Conservation (phyloP, 1,140 invertebrate genomes). For the Meloidogyne hapla region DNA sequence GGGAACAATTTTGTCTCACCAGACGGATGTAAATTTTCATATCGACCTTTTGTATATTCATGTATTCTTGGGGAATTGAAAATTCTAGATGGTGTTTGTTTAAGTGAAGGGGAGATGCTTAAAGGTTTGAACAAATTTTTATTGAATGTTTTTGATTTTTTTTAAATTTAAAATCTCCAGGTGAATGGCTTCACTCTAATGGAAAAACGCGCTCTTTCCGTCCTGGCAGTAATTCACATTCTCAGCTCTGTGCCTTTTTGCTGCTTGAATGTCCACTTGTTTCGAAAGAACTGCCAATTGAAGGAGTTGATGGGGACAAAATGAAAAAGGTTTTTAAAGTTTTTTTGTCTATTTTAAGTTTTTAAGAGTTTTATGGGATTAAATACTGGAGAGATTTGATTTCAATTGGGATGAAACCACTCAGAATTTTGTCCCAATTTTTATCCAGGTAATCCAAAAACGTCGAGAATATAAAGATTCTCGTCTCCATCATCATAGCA, state of each 20-base stretch:
- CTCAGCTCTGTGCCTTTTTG: slow-evolving; percentile 22
- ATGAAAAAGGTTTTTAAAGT: slow-evolving; percentile 9
- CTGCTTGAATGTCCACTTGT: slow-evolving; percentile 2
- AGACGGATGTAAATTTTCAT: slow-evolving; percentile 22
- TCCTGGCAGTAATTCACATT: slow-evolving; percentile 17
- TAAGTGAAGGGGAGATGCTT: slow-evolving; percentile 28
- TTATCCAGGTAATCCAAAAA: slow-evolving; percentile 21
- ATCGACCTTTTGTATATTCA: slow-evolving; percentile 30
- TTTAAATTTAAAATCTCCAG: slow-evolving; percentile 4
- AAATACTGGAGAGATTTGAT: no score
- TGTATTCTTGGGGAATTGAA: slow-evolving; percentile 25
- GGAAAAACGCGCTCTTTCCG: slow-evolving; percentile 16
- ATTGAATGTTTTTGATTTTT: not conserved
- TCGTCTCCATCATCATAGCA: not conserved
- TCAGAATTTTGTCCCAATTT: no score
- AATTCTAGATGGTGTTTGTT: slow-evolving; percentile 22
- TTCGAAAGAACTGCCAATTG: slow-evolving; percentile 11
- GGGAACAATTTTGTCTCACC: slow-evolving; percentile 1
- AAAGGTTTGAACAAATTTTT: slow-evolving; percentile 27
- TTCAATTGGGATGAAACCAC: no score
- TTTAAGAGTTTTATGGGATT: no score
- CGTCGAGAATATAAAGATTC: slow-evolving; percentile 20
- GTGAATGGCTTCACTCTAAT: slow-evolving; percentile 32
- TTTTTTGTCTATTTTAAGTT: not conserved
- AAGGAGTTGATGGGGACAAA: not conserved